phyloP scores from a whole-genome alignment of 2,888 invertebrate species.

The Brachyopa scutellaris region DNA sequence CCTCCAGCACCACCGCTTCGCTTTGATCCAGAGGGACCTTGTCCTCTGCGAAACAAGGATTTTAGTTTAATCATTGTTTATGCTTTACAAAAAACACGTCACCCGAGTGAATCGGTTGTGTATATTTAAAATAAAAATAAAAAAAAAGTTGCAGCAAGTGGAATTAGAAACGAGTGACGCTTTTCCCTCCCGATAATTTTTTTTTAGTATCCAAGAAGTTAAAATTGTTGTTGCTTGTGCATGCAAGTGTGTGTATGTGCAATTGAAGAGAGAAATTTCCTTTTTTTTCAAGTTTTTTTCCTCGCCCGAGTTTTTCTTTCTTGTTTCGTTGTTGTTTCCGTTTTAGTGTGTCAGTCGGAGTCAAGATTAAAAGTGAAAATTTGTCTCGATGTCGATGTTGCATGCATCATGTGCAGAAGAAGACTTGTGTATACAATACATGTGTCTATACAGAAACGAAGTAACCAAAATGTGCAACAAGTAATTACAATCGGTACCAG shows the following conservation, averaged over 20 bases:
- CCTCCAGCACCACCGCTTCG: slow-evolving; percentile 75
- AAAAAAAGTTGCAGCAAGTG: slow-evolving; percentile 54
- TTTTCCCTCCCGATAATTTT: slow-evolving; percentile 12
- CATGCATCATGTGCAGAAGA: slow-evolving; percentile 64
- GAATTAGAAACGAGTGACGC: slow-evolving; percentile 28
- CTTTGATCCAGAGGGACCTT: slow-evolving; percentile 83
- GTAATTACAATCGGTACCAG: slow-evolving; percentile 56
- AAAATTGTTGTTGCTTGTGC: slow-evolving; percentile 45
- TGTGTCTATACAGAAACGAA: slow-evolving; percentile 22
- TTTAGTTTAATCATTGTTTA: slow-evolving; percentile 93
- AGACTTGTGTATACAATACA: slow-evolving; percentile 51
- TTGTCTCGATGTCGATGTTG: slow-evolving; percentile 42
- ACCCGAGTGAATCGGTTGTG: slow-evolving; percentile 13
- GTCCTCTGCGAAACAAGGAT: slow-evolving; percentile 95
- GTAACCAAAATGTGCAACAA: slow-evolving; percentile 62
- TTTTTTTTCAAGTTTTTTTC: slow-evolving; percentile 37
- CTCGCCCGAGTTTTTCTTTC: neutral
- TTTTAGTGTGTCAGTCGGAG: slow-evolving; percentile 62
- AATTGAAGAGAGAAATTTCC: slow-evolving; percentile 59
- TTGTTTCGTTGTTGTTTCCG: slow-evolving; percentile 5
- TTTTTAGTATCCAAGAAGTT: slow-evolving; percentile 44
- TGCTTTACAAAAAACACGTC: neutral
- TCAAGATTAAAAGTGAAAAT: slow-evolving; percentile 70
- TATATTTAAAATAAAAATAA: slow-evolving; percentile 9
- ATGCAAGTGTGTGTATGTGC: no score